Evolutionary conservation across 1,140 invertebrate genomes (phyloP).

Genomic region (Apocrypta bakeri): DNA sequence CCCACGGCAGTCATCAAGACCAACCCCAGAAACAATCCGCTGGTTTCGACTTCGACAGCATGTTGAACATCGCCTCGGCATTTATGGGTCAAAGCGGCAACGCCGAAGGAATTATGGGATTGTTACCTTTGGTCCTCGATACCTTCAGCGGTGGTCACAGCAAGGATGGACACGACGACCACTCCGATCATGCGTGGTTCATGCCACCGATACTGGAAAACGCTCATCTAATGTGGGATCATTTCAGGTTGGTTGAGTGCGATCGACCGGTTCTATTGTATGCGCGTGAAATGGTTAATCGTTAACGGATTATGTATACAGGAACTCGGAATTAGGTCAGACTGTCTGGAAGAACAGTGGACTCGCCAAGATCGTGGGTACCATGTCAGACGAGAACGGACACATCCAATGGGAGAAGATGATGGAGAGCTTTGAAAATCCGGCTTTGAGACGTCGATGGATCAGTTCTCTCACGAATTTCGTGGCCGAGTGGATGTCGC

Average conservation of each 20-base stretch:
- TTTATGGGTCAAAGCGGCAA: constrained; percentile 74
- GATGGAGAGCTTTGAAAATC: constrained; percentile 85
- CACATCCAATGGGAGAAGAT: constrained; percentile 82
- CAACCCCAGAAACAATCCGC: constrained; percentile 46
- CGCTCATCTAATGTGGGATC: constrained; percentile 83
- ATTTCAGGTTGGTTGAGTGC: constrained; percentile 75
- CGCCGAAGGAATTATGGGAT: constrained; percentile 77
- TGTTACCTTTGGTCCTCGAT: constrained; percentile 80
- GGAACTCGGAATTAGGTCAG: constrained; percentile 84
- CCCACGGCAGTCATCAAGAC: constrained; percentile 58
- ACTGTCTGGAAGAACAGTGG: constrained; percentile 83
- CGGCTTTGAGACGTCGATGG: constrained; percentile 84
- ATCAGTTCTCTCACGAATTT: constrained; percentile 83
- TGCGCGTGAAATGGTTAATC: no score
- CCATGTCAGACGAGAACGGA: constrained; percentile 79
- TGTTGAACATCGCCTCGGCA: constrained; percentile 78
- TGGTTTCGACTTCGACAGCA: constrained; percentile 75
- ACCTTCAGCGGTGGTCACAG: constrained; percentile 73
- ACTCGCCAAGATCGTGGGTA: constrained; percentile 77
- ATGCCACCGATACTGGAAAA: constrained; percentile 85
- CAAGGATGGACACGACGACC: constrained; percentile 71
- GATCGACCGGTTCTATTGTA: neutral
- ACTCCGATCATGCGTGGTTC: constrained; percentile 82
- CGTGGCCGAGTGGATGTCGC: constrained; percentile 83
- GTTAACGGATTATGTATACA: constrained; percentile 52